These are phyloP conservation scores for Hermodice carunculata DNA, from an alignment of 2,888 invertebrate genomes.

Conservation along the genomic window DNA sequence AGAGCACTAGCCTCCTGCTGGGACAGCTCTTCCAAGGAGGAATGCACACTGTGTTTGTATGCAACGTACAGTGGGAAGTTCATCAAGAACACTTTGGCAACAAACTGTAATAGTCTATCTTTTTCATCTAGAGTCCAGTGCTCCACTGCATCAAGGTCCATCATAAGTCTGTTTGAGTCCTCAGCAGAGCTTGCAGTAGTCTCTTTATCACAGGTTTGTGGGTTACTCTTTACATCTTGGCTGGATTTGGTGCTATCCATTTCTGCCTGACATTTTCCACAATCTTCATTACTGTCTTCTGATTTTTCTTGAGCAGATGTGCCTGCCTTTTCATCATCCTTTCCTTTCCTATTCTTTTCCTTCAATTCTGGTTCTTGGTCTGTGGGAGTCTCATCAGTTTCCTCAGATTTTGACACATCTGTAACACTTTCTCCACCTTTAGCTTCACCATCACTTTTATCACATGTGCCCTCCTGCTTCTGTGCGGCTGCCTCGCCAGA, in stretches of 20 bases:
- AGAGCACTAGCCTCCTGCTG: constrained; percentile 86
- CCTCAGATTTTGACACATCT: too few relatives aligned
- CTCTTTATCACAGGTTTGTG: too few relatives aligned
- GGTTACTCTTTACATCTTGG: too few relatives aligned
- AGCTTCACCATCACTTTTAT: too few relatives aligned
- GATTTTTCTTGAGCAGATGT: too few relatives aligned
- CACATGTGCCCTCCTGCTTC: too few relatives aligned
- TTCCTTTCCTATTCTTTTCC: constrained; percentile 26
- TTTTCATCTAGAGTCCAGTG: constrained; percentile 85
- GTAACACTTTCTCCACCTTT: constrained; percentile 17
- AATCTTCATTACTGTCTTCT: too few relatives aligned
- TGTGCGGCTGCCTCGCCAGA: too few relatives aligned
- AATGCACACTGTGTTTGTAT: constrained; percentile 85
- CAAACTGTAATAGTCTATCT: constrained; percentile 88
- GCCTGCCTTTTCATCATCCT: constrained; percentile 2
- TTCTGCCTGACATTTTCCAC: too few relatives aligned
- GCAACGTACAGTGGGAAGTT: constrained; percentile 83
- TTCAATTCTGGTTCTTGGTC: constrained; percentile 13
- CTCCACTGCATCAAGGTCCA: constrained; percentile 32
- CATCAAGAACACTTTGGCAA: constrained; percentile 88
- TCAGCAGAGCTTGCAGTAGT: too few relatives aligned
- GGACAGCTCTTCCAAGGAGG: constrained; percentile 84
- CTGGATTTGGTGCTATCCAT: too few relatives aligned
- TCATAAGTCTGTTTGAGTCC: neutral
- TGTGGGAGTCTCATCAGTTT: neutral